These are phyloP conservation scores for Mesoclemmys tuberculata DNA, from an alignment of 2,113 vertebrate species.

Conservation along the genomic window DNA sequence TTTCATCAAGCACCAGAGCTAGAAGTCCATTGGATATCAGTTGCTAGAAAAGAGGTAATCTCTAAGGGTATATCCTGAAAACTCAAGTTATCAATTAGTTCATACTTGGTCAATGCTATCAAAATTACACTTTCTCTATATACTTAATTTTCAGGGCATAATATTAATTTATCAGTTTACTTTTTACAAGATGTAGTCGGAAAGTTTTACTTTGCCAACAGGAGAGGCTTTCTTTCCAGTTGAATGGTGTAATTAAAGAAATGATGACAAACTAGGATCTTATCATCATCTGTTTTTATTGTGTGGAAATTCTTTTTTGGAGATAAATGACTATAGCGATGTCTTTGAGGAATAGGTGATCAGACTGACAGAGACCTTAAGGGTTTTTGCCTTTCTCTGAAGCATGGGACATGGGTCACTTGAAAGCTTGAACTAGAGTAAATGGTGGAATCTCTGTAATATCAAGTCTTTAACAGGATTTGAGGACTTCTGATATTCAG, in stretches of 20 bases:
- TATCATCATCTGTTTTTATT: background rate
- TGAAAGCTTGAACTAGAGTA: background rate
- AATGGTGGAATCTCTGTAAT: background rate
- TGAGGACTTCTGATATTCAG: background rate
- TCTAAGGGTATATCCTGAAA: background rate
- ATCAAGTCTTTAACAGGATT: background rate
- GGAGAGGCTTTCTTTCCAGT: background rate
- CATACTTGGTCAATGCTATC: background rate
- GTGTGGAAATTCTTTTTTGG: slow-evolving; percentile 26
- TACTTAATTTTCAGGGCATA: background rate
- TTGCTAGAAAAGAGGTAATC: background rate
- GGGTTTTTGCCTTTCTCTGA: background rate
- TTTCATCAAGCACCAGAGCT: background rate
- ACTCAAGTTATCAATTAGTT: background rate
- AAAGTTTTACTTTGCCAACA: background rate
- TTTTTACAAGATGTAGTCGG: background rate
- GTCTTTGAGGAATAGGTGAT: slow-evolving; percentile 53
- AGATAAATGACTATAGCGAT: slow-evolving; percentile 32
- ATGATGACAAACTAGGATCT: background rate
- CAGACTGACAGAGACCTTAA: background rate
- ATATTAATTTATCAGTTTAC: background rate
- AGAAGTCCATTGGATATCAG: background rate
- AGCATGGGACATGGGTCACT: background rate
- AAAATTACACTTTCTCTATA: background rate
- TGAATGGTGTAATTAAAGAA: background rate